These are phyloP conservation scores for Trichonephila clavata DNA, from an alignment of 1,140 invertebrate genomes.

Conservation along the genomic window DNA sequence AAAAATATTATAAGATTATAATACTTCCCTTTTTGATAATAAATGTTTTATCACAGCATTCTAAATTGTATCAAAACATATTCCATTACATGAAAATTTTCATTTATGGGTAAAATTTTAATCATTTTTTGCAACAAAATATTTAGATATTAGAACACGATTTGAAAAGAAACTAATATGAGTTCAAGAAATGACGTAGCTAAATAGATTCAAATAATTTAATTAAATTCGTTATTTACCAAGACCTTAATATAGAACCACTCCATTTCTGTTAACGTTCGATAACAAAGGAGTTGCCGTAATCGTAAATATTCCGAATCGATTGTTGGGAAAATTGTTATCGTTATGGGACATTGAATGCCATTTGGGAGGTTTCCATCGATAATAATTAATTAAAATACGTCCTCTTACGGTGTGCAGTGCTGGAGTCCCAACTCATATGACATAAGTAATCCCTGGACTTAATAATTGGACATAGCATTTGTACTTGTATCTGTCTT, in stretches of 20 bases:
- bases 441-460: constrained; percentile 20
- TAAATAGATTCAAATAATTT: not conserved
- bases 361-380: constrained; percentile 9
- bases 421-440: not conserved
- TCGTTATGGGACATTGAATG: constrained; percentile 34
- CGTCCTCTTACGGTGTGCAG: not conserved
- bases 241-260: not conserved
- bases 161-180: too few species aligned
- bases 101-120: too few species aligned
- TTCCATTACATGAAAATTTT: too few species aligned
- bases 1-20: too few species aligned
- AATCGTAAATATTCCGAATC: constrained; percentile 21
- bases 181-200: not conserved
- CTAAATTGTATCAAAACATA: too few species aligned
- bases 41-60: too few species aligned
- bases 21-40: too few species aligned
- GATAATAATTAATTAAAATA: constrained; percentile 33
- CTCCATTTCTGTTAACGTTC: constrained; percentile 27
- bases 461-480: not conserved
- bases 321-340: constrained; percentile 25
- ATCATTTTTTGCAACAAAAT: too few species aligned
- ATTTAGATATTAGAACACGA: too few species aligned
- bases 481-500: constrained; percentile 18
- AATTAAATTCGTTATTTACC: not conserved
- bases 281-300: constrained; percentile 8